A percentile compares a stretch with the other conserved stretches of the same genome.
phyloP scores from a whole-genome alignment of 2,888 invertebrate genomes.

The Sialis lutaria region DNA sequence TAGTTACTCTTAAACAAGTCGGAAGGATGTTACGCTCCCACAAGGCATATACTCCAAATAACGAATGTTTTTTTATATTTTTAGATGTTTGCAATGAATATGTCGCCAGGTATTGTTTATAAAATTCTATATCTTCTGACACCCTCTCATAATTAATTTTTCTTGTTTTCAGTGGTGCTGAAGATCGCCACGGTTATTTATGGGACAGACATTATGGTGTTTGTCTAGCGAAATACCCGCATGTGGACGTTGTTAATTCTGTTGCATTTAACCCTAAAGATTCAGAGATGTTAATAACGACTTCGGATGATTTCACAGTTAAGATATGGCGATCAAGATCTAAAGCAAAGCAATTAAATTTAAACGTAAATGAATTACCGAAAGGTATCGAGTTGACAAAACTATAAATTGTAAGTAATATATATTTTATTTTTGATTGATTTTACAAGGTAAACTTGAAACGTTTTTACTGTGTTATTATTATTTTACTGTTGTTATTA shows the following conservation, averaged over 20 bases:
- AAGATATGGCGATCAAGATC: constrained; percentile 39
- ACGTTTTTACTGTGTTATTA: too few species aligned
- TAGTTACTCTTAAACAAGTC: constrained; percentile 54
- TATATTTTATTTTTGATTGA: background rate
- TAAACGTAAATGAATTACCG: constrained; percentile 23
- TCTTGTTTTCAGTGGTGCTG: constrained; percentile 48
- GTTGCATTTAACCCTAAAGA: constrained; percentile 72
- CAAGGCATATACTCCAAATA: constrained; percentile 68
- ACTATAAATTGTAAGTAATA: background rate
- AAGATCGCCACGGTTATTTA: constrained; percentile 64
- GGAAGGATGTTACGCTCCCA: constrained; percentile 64
- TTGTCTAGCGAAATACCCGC: constrained; percentile 56
- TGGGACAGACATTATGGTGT: constrained; percentile 76
- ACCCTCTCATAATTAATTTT: background rate
- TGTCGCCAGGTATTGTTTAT: constrained; percentile 48
- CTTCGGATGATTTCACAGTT: constrained; percentile 63
- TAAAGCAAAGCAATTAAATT: constrained; percentile 26
- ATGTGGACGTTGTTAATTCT: constrained; percentile 65
- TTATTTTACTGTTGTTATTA: too few species aligned
- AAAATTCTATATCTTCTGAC: too few species aligned
- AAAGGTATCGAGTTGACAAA: constrained; percentile 24
- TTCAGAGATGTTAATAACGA: constrained; percentile 65
- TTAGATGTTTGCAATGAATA: constrained; percentile 66
- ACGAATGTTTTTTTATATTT: constrained; percentile 75
- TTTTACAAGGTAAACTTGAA: too few species aligned